phyloP scores from a whole-genome alignment of 2,113 vertebrate species.

The Anhinga rufa region DNA sequence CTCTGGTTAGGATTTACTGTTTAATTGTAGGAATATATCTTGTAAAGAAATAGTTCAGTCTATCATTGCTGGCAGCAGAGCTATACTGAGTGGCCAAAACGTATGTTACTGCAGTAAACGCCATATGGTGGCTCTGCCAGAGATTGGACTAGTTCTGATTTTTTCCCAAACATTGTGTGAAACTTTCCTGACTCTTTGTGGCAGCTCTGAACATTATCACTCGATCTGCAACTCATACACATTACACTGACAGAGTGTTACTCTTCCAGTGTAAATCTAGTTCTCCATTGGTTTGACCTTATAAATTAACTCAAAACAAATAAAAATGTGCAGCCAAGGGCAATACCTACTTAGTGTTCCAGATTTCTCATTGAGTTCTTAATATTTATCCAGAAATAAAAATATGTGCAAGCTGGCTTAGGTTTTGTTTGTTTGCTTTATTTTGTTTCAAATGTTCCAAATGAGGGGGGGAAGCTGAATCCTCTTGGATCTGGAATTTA shows the following conservation, averaged over 20 bases:
- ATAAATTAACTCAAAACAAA: background rate
- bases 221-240: background rate
- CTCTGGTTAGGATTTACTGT: background rate
- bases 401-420: background rate
- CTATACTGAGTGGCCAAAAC: constrained; percentile 22
- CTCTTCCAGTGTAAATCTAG: background rate
- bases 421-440: constrained; percentile 11
- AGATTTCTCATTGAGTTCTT: background rate
- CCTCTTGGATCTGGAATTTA: background rate
- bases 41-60: constrained; percentile 2
- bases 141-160: background rate
- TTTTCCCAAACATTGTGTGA: background rate
- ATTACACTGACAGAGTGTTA: background rate
- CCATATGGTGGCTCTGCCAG: constrained; percentile 54
- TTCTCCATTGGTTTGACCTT: background rate
- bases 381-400: constrained; percentile 5
- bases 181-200: constrained; percentile 42
- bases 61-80: constrained; percentile 38
- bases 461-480: background rate
- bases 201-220: constrained; percentile 1
- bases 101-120: constrained; percentile 41
- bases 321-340: background rate
- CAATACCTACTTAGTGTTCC: constrained; percentile 3
- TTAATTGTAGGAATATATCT: background rate
- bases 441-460: background rate